Evolutionary conservation across 2,113 vertebrate species (phyloP), one percentile per base, ranked within the genome.

Genomic region (Struthio camelus): DNA sequence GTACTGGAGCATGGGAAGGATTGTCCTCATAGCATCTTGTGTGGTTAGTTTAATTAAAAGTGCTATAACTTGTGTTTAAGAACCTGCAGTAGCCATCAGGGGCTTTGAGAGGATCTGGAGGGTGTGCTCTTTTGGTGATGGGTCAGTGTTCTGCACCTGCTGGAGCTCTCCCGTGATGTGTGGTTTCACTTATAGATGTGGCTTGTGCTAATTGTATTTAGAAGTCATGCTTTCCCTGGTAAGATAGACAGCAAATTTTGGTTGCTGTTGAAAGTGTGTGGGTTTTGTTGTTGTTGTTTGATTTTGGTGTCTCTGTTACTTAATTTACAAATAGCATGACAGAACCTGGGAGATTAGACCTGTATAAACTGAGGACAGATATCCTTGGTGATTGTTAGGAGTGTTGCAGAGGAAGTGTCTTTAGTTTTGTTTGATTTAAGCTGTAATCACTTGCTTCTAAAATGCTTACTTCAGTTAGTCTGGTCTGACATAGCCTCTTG

Each of bases 71-170:
- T 23, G 59, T 46, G 56, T 67, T 72, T 69, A 64, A 48, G 84
- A 75, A 4, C 7, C 15, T 8, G 0, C 16, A 48, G 72, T 65
- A 75, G 4, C 19, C 18, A 0, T 3, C 0, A 4, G 67, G 44
- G 59, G 64, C 50, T 85, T 18, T 50, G 56, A 85, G 71, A 54
- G 59, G 59, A 38, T 53, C 50, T 34, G 79, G 51, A 46, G 73
- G 42, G 7, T 50, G 48, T 16, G 7, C 6, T 42, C 9, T 20
- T 32, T 16, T 14, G 2, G 22, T 25, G 53, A 25, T 17, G 44
- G 56, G 40, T 28, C 40, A 0, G 1, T 5, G 11, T 4, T 77
- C 23, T 4, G 14, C 30, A 51, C 22, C 54, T 32, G 2, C 65
- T 18, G 69, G 53, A 75, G 1, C n/a, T 46, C 32, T 38, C 30